Conservation (phyloP, 1,140 invertebrate genomes). For the Caenorhabditis latens region DNA sequence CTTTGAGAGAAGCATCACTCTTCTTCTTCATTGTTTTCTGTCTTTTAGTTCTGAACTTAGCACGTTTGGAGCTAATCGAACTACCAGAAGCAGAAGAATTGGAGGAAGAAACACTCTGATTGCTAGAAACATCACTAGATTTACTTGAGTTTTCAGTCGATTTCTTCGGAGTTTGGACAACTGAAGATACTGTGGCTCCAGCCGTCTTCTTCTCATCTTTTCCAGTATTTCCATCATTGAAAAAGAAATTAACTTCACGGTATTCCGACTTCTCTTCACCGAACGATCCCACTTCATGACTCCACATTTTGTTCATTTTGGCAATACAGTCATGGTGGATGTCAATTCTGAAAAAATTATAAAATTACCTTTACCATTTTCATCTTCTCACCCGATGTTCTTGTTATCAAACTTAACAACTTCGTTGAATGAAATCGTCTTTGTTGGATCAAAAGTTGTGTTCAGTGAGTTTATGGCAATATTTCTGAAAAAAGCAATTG, state of each 20-base stretch:
- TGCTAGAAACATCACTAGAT: not conserved
- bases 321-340: not conserved
- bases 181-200: not conserved
- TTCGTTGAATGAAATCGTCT: slow-evolving; percentile 3
- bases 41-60: not conserved
- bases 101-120: not conserved
- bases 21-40: not conserved
- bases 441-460: slow-evolving; percentile 16
- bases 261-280: slow-evolving; percentile 38
- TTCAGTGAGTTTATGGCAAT: not conserved
- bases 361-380: not conserved
- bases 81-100: not conserved
- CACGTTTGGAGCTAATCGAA: not conserved
- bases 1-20: not conserved
- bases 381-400: slow-evolving; percentile 4
- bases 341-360: not conserved
- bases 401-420: slow-evolving; percentile 22
- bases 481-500: not conserved
- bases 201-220: too few relatives aligned
- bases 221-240: not conserved
- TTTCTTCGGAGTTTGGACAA: not conserved
- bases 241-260: slow-evolving; percentile 14
- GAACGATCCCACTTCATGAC: slow-evolving; percentile 14
- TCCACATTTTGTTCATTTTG: slow-evolving; percentile 22
- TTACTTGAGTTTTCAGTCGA: not conserved